These are phyloP conservation scores for Pristionchus arcanus DNA, from an alignment of 2,888 invertebrate species.

Conservation along the genomic window DNA sequence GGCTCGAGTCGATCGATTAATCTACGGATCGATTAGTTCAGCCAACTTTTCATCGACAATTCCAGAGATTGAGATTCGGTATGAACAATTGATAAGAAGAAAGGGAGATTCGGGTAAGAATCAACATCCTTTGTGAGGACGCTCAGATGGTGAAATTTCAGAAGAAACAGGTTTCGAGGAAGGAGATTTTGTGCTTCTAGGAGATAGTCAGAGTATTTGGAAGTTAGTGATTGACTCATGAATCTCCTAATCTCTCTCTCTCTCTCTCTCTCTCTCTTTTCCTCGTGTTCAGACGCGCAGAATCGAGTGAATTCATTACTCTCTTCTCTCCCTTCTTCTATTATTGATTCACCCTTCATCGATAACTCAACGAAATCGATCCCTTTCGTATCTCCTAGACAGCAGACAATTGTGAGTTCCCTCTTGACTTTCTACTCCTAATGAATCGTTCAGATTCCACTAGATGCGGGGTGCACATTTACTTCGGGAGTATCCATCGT, in stretches of 20 bases:
- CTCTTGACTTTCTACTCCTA: background rate
- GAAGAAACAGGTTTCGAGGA: conserved; percentile 8
- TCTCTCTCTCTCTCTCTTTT: background rate
- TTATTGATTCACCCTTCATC: conserved; percentile 22
- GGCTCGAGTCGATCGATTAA: conserved; percentile 9
- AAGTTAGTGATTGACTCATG: background rate
- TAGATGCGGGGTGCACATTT: background rate
- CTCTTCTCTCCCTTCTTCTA: background rate
- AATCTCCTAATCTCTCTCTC: background rate
- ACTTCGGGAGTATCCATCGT: background rate
- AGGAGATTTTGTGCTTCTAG: background rate
- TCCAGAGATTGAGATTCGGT: conserved; percentile 25
- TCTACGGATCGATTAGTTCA: background rate
- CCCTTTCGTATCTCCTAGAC: background rate
- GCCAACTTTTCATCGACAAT: background rate
- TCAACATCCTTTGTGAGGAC: background rate
- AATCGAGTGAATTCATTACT: background rate
- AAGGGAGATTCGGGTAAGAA: background rate
- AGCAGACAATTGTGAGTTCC: background rate
- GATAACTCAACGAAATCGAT: background rate
- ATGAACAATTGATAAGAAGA: background rate
- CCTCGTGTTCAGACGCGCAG: background rate
- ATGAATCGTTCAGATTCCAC: background rate
- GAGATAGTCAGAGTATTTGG: background rate
- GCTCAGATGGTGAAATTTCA: background rate